phyloP scores from a whole-genome alignment of 2,797 vertebrate genomes.

The Oryzias dopingdopingensis region DNA sequence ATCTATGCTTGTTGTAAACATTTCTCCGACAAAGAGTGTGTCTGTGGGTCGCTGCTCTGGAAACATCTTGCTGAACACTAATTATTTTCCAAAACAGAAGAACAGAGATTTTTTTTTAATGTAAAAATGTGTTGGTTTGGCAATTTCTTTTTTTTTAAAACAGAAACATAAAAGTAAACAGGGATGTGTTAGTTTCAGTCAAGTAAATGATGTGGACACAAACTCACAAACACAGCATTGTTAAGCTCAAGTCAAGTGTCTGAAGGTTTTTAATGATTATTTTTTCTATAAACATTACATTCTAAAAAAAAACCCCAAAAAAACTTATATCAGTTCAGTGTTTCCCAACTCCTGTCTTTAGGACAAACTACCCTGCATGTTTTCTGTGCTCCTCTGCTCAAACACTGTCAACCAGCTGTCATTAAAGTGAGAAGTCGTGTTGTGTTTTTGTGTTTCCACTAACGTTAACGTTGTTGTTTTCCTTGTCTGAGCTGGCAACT shows the following conservation, averaged over 20 bases:
- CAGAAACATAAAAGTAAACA: constrained; percentile 26
- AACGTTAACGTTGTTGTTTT: no score
- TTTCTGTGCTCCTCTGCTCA: no score
- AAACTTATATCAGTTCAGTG: no score
- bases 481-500: no score
- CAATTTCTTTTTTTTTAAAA: constrained; percentile 42
- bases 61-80: constrained; percentile 55
- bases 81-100: constrained; percentile 57
- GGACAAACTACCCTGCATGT: no score
- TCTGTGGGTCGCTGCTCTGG: constrained; percentile 39
- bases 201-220: constrained; percentile 9
- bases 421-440: no score
- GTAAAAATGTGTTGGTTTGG: constrained; percentile 54
- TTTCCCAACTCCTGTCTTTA: no score
- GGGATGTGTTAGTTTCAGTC: constrained; percentile 26
- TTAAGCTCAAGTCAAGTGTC: constrained; percentile 7
- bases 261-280: neutral
- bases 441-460: no score
- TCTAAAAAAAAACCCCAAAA: no score
- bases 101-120: constrained; percentile 38
- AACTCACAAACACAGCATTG: constrained; percentile 4
- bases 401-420: no score
- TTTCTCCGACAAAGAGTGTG: constrained; percentile 37
- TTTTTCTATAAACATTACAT: no score
- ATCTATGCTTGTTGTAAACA: constrained; percentile 50